These are phyloP conservation scores for Chiroxiphia lanceolata DNA, from an alignment of 2,797 vertebrate genomes.

Conservation along the genomic window DNA sequence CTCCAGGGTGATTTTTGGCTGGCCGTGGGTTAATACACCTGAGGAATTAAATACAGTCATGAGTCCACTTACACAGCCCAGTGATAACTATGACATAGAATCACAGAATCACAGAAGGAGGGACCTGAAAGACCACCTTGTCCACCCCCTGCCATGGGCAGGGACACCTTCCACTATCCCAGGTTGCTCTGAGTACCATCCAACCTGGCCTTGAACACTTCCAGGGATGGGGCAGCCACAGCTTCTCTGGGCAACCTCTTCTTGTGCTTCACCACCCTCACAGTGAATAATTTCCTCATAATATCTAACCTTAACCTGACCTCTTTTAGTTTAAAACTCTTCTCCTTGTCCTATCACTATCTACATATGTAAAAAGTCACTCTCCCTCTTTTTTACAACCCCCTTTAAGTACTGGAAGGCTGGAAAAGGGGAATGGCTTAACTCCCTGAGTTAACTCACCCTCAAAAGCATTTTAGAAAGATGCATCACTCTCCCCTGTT, in stretches of 20 bases:
- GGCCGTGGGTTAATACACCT: background rate
- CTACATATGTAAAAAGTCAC: background rate
- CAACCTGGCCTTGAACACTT: accelerated
- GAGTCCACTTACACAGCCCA: background rate
- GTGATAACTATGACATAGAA: background rate
- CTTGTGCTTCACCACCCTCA: accelerated
- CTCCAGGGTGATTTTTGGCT: background rate
- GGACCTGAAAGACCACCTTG: background rate
- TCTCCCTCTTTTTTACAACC: background rate
- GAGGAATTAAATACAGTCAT: background rate
- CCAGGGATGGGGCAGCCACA: background rate
- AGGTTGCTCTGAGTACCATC: accelerated
- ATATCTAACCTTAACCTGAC: background rate
- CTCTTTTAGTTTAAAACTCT: background rate
- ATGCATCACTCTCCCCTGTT: background rate
- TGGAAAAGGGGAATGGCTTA: background rate
- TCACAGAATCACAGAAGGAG: background rate
- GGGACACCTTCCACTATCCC: accelerated
- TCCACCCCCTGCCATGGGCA: background rate
- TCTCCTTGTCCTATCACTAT: background rate
- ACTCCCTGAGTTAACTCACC: background rate
- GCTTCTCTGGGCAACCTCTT: background rate
- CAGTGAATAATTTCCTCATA: background rate
- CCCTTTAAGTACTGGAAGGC: background rate
- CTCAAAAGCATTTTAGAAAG: background rate